Base-by-base conservation (phyloP, 2,113 vertebrate genomes). In the Clinocottus analis region DNA sequence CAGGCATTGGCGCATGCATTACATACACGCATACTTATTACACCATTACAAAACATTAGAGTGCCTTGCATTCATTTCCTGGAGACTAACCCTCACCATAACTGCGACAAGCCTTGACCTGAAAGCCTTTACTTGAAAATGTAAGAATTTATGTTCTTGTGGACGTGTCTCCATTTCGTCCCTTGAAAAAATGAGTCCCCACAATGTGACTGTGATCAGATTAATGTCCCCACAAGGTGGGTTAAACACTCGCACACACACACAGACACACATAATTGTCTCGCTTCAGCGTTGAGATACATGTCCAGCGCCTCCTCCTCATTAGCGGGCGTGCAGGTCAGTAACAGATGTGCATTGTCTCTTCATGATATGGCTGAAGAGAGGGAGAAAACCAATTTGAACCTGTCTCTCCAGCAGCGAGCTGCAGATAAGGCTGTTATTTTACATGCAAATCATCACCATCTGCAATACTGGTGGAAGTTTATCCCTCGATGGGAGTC, bases 291-390 rank as follows among this genome's bases (percentile, higher is more conserved):
- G 41, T 55, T 76, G 67, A 73, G 6, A 47, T 53, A 55, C n/a
- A 73, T 76, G 73, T 79, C 66, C 82, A 78, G 63, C 5, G 45
- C 64, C 81, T 75, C 64, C 56, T 83, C 71, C 82, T 89, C 89
- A 88, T 86, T 88, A 89, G 76, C 56, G 74, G 75, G 73, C 45
- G 75, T 77, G 59, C 66, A 84, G 85, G 91, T 91, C 79, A 86
- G 76, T 79, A 90, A 71, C 79, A 82, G 33, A 80, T 82, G 71
- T 75, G 83, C 49, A 53, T 80, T 77, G 41, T 75, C 31, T 66
- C 88, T 83, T 60, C 78, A 55, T 85, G 89, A 39, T 16, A 82
- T 69, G 84, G 68, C 74, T 81, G 76, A 33, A 33, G 37, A 80
- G 33, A 33, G 11, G 31, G 47, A 59, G 39, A 29, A 55, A 55